A percentile compares a stretch with the other conserved stretches of the same genome.
These are phyloP conservation scores for Trilocha varians DNA, from an alignment of 2,888 invertebrate genomes.

Conservation along the genomic window DNA sequence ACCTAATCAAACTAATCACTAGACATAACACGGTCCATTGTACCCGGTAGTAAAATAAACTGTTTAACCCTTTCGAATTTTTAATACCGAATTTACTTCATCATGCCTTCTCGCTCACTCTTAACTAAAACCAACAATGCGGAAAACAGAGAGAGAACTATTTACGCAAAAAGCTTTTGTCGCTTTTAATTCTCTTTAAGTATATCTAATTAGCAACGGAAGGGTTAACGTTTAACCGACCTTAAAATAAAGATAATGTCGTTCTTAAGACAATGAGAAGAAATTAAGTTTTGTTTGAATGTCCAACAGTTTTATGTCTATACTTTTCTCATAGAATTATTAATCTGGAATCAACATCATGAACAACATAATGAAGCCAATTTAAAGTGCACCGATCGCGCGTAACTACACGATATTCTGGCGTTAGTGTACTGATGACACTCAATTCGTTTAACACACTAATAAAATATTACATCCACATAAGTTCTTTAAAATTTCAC, in stretches of 20 bases:
- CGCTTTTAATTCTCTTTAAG: constrained; percentile 53
- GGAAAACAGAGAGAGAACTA: no score
- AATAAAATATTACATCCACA: no score
- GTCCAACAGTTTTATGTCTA: no score
- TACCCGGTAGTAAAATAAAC: constrained; percentile 41
- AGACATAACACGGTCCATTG: constrained; percentile 50
- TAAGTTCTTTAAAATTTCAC: no score
- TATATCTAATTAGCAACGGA: constrained; percentile 51
- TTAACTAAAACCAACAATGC: background rate
- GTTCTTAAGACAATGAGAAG: constrained; percentile 33
- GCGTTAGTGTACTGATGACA: no score
- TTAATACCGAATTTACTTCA: background rate
- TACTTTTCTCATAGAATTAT: no score
- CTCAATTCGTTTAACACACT: no score
- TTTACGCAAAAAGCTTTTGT: constrained; percentile 8
- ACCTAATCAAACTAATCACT: constrained; percentile 11
- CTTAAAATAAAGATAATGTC: constrained; percentile 45
- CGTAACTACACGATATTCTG: no score
- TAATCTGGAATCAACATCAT: no score
- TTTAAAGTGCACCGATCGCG: no score
- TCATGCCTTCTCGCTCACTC: background rate
- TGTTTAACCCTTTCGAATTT: constrained; percentile 42
- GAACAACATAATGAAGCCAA: no score
- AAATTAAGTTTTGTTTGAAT: constrained; percentile 23
- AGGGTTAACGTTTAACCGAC: constrained; percentile 52